Evolutionary conservation across 2,888 invertebrate species (phyloP), one percentile per base, ranked within the genome.

Genomic region (Drosophila subquinaria): DNA sequence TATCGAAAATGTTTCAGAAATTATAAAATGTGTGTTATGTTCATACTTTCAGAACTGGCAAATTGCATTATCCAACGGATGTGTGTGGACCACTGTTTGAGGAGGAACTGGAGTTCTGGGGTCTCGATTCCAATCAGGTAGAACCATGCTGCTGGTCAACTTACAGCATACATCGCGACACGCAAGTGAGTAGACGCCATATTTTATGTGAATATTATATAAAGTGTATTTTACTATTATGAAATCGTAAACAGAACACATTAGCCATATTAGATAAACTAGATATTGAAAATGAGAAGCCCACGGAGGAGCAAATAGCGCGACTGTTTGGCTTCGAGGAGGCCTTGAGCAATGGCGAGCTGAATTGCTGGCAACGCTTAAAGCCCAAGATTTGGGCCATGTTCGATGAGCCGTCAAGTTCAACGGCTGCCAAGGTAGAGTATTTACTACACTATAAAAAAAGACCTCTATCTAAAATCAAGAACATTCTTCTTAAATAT

Each of bases 121-220:
- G 98, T 71, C 94, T 98, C 92, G 98, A 98, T 94, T 97, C 98
- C 77, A 98, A 98, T 94, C 98, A 98, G 94, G 98, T 99, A 91
- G 98, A 98, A 93, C 98, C 98, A 4, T 99, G 98, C 93, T 98
- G 98, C 93, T 99, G 98, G 98, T 98, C 98, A 94, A 99, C 98
- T 27, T 99, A 98, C 82, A 96, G 96, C 93, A 95, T 96, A 92
- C 96, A 97, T 93, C 95, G 96, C 91, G 96, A 96, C 90, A 96
- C 97, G 78, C 95, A 96, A 96, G 96, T 96, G 81, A 93, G 82
- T 71, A 30, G 10, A n/a, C 13, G 11, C 10, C 2, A 20, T 35
- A 13, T 13, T 4, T 2, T 9, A 1, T n/a, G 5, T 9, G 6
- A 36, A 35, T 8, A 13, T 11, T 57, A 23, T 27, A 38, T 4